These are phyloP conservation scores for Otocyon megalotis DNA, from an alignment of 2,113 vertebrate species.

Conservation along the genomic window DNA sequence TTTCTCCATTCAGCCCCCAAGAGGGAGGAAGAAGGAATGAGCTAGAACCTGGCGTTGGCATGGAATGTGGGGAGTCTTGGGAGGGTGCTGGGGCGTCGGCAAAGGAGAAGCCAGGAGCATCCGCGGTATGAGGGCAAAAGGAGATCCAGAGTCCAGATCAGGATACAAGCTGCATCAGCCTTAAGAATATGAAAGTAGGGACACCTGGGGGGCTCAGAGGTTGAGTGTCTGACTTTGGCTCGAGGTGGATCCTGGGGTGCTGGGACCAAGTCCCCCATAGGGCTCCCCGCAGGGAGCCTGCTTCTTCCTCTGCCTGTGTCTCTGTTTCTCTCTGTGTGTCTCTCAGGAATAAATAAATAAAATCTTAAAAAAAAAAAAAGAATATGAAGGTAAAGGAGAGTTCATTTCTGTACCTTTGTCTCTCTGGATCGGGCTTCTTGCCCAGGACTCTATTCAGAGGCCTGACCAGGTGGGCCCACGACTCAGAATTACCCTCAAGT, in stretches of 20 bases:
- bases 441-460: background rate
- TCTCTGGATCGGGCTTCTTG: background rate
- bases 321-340: too few relatives aligned
- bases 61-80: fast-evolving
- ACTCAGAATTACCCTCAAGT: background rate
- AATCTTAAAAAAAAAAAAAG: background rate
- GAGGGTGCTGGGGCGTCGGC: background rate
- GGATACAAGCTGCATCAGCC: background rate
- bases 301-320: too few relatives aligned
- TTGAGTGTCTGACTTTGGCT: too few relatives aligned
- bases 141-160: too few relatives aligned
- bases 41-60: too few relatives aligned
- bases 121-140: background rate
- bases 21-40: fast-evolving
- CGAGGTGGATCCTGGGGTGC: too few relatives aligned
- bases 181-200: background rate
- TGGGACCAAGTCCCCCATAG: too few relatives aligned
- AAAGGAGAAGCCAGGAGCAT: background rate
- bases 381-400: background rate
- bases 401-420: background rate
- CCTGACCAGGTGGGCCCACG: fast-evolving
- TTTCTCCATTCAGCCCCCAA: background rate
- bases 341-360: too few relatives aligned
- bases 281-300: too few relatives aligned
- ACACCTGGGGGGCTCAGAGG: too few relatives aligned